phyloP scores from a whole-genome alignment of 2,888 invertebrate species.

The Lysandra coridon region DNA sequence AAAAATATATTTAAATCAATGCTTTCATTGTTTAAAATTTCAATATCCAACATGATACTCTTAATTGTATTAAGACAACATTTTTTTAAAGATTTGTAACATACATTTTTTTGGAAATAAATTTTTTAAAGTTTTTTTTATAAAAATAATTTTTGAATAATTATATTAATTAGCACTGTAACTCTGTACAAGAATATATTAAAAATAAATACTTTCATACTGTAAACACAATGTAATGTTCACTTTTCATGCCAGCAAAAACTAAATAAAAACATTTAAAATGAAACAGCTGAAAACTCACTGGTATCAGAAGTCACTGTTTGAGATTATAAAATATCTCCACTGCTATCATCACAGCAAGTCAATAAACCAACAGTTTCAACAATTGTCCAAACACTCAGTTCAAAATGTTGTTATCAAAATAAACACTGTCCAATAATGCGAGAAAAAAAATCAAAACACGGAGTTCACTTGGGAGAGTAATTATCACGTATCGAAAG shows the following conservation, averaged over 20 bases:
- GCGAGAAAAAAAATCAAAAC: slow-evolving; percentile 51
- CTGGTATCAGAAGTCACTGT: slow-evolving; percentile 32
- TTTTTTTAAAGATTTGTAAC: background rate
- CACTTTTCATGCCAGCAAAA: slow-evolving; percentile 5
- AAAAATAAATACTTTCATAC: background rate
- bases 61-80: background rate
- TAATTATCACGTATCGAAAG: slow-evolving; percentile 54
- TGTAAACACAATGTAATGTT: background rate
- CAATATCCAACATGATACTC: background rate
- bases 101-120: background rate
- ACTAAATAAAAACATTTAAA: slow-evolving; percentile 3
- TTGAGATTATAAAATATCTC: slow-evolving; percentile 45
- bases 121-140: background rate
- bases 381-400: slow-evolving; percentile 48
- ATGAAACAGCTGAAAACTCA: slow-evolving; percentile 31
- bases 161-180: background rate
- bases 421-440: slow-evolving; percentile 58
- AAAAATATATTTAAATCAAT: background rate
- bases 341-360: slow-evolving; percentile 54
- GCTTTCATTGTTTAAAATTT: background rate
- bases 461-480: slow-evolving; percentile 43
- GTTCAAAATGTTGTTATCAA: slow-evolving; percentile 28
- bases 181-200: background rate
- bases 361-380: slow-evolving; percentile 54
- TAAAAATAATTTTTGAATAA: background rate